phyloP scores from a whole-genome alignment of 2,797 vertebrate species.

The Enteromius afrohamiltoni region DNA sequence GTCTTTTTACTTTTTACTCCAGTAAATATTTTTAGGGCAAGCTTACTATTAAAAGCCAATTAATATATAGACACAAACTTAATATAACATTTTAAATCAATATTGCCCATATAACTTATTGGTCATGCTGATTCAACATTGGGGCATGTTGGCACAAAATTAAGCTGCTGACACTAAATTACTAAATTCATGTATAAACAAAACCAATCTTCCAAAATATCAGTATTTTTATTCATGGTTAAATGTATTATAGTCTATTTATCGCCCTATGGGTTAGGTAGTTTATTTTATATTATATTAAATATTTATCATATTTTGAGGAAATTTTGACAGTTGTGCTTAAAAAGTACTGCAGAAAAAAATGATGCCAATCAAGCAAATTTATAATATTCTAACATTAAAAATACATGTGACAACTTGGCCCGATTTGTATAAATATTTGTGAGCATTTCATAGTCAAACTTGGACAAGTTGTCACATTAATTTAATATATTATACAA shows the following conservation, averaged over 20 bases:
- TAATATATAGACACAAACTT: neutral
- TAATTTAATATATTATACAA: neutral
- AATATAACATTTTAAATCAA: neutral
- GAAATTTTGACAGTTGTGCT: neutral
- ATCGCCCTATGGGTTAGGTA: neutral
- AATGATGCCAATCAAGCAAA: neutral
- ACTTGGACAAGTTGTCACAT: too few relatives aligned
- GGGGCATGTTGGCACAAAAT: neutral
- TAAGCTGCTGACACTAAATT: neutral
- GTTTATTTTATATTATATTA: neutral
- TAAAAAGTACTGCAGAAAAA: neutral
- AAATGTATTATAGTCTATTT: neutral
- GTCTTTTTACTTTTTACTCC: neutral
- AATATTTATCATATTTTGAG: neutral
- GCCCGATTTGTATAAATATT: neutral
- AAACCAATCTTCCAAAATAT: neutral
- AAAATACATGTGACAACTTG: neutral
- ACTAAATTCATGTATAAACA: neutral
- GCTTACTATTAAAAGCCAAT: neutral
- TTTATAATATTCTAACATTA: neutral
- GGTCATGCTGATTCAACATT: neutral
- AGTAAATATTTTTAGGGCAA: neutral
- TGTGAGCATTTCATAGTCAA: neutral
- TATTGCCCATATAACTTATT: neutral
- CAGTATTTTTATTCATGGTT: neutral